Evolutionary conservation across 1,140 invertebrate genomes (phyloP), one percentile per base, ranked within the genome.

Genomic region (Drosophila lacteicornis): DNA sequence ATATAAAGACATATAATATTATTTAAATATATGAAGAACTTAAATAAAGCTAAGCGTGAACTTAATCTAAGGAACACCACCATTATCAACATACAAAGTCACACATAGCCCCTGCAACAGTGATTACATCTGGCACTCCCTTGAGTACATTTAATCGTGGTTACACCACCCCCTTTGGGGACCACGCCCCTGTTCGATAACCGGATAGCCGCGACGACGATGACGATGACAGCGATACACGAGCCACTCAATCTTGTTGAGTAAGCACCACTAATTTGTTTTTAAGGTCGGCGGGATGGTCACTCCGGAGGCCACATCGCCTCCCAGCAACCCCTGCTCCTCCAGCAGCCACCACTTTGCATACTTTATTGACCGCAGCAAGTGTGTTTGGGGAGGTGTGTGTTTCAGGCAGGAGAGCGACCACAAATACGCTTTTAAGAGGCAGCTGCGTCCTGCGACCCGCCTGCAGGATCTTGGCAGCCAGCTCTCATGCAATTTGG

Each of bases 191-290:
- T 68, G 56, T 38, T 43, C 11, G 56, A 75, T 46, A 8, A 13
- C n/a, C 25, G 42, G n/a, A 42, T 33, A 22, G 12, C 49, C 17
- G n/a, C 43, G 22, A 45, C n/a, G 45, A 66, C 58, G 53, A 83
- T 87, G 83, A 79, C 61, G 53, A 84, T 86, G 83, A 86, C 83
- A 70, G 46, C 75, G 80, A 71, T 75, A 81, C 85, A 83, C 79
- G 59, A 65, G 57, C 65, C 68, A 73, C 73, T 88, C 84, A 87
- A 87, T 88, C 84, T 84, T 87, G 80, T 88, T 88, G 84, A 84
- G 84, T 87, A 87, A 84, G 80, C 80, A 70, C 77, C 85, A 88
- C 80, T 87, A 88, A 87, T 87, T 87, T 87, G 84, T 88, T 78
- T 88, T 82, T 84, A 73, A 86, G 83, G 75, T 49, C 40, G 45